Evolutionary conservation across 2,113 vertebrate species (phyloP), one percentile per base, ranked within the genome.

Genomic region (Tretioscincus oriximinensis): DNA sequence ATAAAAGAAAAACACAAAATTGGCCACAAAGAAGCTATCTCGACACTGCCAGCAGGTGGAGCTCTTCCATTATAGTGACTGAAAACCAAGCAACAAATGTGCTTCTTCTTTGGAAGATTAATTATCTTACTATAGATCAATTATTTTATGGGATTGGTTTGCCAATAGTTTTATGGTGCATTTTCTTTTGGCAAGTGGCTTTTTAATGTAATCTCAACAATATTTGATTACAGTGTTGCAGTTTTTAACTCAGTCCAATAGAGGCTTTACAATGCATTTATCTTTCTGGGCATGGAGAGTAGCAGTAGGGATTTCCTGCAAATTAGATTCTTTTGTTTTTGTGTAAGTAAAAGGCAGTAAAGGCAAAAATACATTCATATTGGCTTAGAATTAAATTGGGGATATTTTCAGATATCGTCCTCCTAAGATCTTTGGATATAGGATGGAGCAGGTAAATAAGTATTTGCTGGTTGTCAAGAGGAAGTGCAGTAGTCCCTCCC

Each of bases 31-130:
- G 31, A 51, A 47, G 20, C 20, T 29, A 11, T 76, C 66, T 49
- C 24, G 54, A 65, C 72, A 70, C 73, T 51, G 24, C 65, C 82
- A 84, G 58, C 58, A 76, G 66, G 71, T 75, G 77, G 82, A 51
- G 29, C 5, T 41, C 58, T 76, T 76, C 64, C n/a, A 41, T 77
- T 80, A 54, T 68, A 80, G 47, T 67, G 61, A 78, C 41, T 24
- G 51, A 47, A 29, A 74, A 21, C 28, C 58, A 49, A 49, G 10
- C 51, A 9, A 12, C 60, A n/a, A 24, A 54, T 41, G 29, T 6
- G 9, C n/a, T 61, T 82, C 31, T 29, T 29, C 68, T 41, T 80
- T 41, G 31, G 20, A 51, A 41, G 60, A 24, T 35, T 45, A 80
- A 70, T 84, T 5, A 41, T 41, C 66, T 29, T 51, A 69, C 35